Percentiles rank a stretch among this genome's conserved stretches.
Evolutionary conservation across 2,888 invertebrate species (phyloP).

Genomic region (Cremastobaeus sp.): DNA sequence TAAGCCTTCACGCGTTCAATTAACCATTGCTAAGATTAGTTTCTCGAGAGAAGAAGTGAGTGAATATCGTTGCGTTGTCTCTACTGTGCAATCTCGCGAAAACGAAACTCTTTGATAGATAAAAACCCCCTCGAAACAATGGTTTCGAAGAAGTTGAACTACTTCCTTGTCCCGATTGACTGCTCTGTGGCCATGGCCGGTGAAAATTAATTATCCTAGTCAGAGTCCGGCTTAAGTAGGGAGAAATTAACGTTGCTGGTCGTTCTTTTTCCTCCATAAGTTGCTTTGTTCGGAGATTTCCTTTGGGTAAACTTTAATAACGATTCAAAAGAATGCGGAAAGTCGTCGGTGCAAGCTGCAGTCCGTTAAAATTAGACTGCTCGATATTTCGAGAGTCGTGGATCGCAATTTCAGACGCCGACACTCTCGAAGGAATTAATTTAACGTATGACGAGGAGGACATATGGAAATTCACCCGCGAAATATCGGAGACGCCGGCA

Average conservation of each 20-base stretch:
- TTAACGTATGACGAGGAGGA: not conserved
- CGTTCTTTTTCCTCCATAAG: not conserved
- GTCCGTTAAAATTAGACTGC: not conserved
- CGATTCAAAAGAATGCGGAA: conserved; percentile 1
- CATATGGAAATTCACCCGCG: conserved; percentile 7
- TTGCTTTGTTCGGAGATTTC: not conserved
- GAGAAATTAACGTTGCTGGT: conserved; percentile 10
- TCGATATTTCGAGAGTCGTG: not conserved
- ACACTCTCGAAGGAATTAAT: conserved; percentile 19
- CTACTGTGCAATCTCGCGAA: no score
- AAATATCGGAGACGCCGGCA: conserved; percentile 6
- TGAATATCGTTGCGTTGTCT: not conserved
- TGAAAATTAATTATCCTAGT: conserved; percentile 3
- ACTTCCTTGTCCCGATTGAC: no score
- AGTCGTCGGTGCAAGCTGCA: not conserved
- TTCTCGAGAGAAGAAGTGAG: no score
- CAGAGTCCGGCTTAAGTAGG: not conserved
- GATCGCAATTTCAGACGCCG: not conserved
- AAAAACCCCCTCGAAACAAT: no score
- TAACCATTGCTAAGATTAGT: conserved; percentile 61
- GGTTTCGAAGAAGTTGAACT: no score
- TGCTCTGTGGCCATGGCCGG: conserved; percentile 6
- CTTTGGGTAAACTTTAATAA: conserved; percentile 3
- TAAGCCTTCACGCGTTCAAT: conserved; percentile 69
- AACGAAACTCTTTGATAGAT: no score